Evolutionary conservation across 53 echinoderm and acorn worm species (phyloP), one percentile per base, ranked within the genome.

Genomic region (Echinometra lucunter): DNA sequence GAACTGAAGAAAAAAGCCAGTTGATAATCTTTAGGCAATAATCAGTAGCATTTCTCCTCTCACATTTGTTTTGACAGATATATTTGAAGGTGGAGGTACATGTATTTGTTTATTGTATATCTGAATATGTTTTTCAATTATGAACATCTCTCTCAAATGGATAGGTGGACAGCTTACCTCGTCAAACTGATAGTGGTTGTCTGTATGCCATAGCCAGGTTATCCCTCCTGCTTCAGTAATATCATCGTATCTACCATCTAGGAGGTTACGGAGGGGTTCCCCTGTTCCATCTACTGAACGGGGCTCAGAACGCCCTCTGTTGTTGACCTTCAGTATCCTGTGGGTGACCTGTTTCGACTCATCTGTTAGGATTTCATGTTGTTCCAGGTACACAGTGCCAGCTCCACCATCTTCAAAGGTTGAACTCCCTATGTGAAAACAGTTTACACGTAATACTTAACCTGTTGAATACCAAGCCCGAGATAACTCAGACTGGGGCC

Each of bases 311-410:
- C 95, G 94, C 78, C 98, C 98, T 74, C 94, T 95, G 93, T 98
- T 98, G 96, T 96, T 95, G 47, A 98, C 92, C 88, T 95, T 96
- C 25, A 98, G 91, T 88, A 96, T 98, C 94, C 95, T 95, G 96
- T 98, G 95, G 21, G 85, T 91, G 8, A 96, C 94, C 67, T 83
- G 70, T 85, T 66, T 74, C 23, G 89, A 42, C n/a, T 82, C 87
- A 30, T 93, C 74, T 67, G 91, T 28, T 15, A 89, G 49, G 27
- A 85, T 66, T 74, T 19, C 53, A 74, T 94, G 94, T 53, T 91
- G 94, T 95, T 98, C 97, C n/a, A 98, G 92, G 89, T 98, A 98
- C 8, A 98, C 81, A 8, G 98, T 98, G 13, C 98, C 98, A 40
- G 98, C 95, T 45, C 97, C 98, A 60, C 98, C 98, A 89, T 95